Conservation (phyloP, 2,797 vertebrate genomes). For the Florisuga fusca region DNA sequence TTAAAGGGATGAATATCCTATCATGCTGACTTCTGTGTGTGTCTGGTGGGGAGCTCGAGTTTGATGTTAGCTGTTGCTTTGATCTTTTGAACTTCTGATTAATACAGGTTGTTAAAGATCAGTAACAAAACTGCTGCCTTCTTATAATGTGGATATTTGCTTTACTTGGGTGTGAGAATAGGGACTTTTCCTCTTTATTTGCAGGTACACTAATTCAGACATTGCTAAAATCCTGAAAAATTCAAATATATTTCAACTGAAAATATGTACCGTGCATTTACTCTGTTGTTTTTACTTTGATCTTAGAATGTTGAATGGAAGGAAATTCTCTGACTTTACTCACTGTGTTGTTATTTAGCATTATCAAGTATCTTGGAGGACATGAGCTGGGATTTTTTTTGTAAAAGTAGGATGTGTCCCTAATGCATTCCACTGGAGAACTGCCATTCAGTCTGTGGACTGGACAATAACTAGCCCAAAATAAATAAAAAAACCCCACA, state of each 20-base stretch:
- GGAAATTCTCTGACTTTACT: not conserved
- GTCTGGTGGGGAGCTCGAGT: not conserved
- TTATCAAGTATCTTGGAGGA: not conserved
- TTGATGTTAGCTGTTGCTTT: not conserved
- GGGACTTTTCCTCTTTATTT: not conserved
- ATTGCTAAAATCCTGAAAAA: not conserved
- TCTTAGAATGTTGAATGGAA: not conserved
- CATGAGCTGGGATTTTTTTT: not conserved
- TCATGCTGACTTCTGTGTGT: not conserved
- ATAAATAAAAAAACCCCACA: not conserved
- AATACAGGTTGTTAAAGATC: not conserved
- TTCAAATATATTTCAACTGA: not conserved
- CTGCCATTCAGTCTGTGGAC: not conserved
- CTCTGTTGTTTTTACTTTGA: not conserved
- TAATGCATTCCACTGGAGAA: not conserved
- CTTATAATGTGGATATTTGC: not conserved
- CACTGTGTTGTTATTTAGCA: not conserved
- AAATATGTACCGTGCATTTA: not conserved
- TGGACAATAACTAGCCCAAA: not conserved
- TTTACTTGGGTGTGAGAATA: not conserved
- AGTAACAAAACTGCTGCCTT: not conserved
- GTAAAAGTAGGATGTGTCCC: not conserved
- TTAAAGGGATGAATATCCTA: not conserved
- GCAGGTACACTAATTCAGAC: not conserved
- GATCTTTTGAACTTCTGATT: not conserved